A percentile compares a stretch with the other conserved stretches of the same genome.
These are phyloP conservation scores for Petrocephalus zakoni DNA, from an alignment of 2,113 vertebrate genomes.

Conservation along the genomic window DNA sequence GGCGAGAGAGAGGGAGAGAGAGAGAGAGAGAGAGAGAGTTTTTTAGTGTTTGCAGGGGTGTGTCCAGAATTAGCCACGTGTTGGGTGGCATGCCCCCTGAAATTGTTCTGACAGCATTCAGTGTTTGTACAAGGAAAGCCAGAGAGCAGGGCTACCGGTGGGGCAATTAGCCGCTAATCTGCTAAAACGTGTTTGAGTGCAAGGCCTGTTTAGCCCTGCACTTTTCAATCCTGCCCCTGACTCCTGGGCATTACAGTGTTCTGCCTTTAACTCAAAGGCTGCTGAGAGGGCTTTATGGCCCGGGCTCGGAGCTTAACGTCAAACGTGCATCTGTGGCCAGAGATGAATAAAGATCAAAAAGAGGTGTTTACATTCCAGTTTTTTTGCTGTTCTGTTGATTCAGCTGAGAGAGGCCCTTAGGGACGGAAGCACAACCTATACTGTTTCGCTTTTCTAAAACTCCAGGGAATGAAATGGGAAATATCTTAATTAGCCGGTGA, in stretches of 20 bases:
- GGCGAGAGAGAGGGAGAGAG: background rate
- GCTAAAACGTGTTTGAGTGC: background rate
- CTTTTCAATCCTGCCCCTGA: background rate
- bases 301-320: background rate
- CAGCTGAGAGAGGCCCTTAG: background rate
- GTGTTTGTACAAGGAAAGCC: constrained; percentile 2
- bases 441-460: background rate
- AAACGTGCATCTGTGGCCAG: background rate
- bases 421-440: background rate
- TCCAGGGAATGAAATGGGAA: background rate
- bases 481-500: background rate
- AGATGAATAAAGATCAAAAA: background rate
- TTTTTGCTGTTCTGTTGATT: background rate
- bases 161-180: background rate
- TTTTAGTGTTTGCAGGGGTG: background rate
- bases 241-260: background rate
- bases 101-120: background rate
- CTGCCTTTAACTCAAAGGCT: background rate
- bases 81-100: constrained; percentile 12
- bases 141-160: background rate
- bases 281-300: background rate
- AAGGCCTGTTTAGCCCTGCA: background rate
- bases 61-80: background rate
- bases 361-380: background rate
- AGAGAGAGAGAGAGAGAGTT: background rate